A percentile compares a stretch with the other conserved stretches of the same genome.
Evolutionary conservation across 2,888 invertebrate genomes (phyloP).

Genomic region (Xestia rhomboidea): DNA sequence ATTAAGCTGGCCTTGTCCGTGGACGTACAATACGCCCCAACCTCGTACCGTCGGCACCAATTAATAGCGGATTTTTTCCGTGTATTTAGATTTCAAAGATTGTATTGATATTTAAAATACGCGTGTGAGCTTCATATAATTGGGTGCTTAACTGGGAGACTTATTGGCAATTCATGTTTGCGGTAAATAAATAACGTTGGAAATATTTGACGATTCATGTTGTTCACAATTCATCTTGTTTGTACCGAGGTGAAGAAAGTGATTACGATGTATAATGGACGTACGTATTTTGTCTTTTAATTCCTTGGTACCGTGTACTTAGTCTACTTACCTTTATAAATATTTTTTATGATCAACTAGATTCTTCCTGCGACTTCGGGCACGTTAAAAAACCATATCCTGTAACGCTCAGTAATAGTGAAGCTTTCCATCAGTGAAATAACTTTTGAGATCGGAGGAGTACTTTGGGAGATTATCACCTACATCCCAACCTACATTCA

Average conservation of each 20-base stretch:
- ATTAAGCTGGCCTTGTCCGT: conserved; percentile 31
- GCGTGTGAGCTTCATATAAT: conserved; percentile 54
- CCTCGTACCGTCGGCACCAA: conserved; percentile 66
- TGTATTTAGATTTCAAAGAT: conserved; percentile 67
- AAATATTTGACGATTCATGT: conserved; percentile 13
- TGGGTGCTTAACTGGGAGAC: conserved; percentile 39
- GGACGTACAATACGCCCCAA: conserved; percentile 30
- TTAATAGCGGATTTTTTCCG: conserved; percentile 76
- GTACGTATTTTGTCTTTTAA: not conserved
- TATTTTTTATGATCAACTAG: not conserved
- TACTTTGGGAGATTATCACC: not conserved
- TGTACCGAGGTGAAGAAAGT: not conserved
- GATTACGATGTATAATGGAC: not conserved
- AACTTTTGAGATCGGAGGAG: not conserved
- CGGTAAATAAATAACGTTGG: conserved; percentile 36
- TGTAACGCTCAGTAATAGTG: not conserved
- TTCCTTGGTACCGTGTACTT: not conserved
- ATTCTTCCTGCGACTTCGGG: not conserved
- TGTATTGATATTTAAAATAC: conserved; percentile 54
- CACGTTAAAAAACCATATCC: not conserved
- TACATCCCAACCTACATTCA: not conserved
- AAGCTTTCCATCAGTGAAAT: not conserved
- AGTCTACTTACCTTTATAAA: not conserved
- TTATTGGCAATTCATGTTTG: conserved; percentile 31
- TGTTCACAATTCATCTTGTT: not conserved